Percentiles rank a stretch among this genome's conserved stretches.
Conservation (phyloP, 2,888 invertebrate genomes). For the Mythimna pallens region DNA sequence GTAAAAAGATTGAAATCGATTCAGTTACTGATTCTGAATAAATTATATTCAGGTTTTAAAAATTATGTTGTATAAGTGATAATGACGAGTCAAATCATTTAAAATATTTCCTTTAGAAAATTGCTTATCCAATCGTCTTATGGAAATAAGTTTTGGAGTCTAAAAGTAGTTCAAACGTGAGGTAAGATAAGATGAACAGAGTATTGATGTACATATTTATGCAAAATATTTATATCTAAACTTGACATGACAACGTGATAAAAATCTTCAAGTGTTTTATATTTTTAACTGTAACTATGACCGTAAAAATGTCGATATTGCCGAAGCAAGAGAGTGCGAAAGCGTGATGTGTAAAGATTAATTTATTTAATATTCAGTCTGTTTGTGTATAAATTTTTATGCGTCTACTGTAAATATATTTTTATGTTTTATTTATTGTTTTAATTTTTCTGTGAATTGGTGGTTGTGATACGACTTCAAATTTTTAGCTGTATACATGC, state of each 20-base stretch:
- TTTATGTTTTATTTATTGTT: constrained; percentile 2
- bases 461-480: too few relatives aligned
- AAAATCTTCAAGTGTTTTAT: background rate
- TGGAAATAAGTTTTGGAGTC: background rate
- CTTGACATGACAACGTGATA: background rate
- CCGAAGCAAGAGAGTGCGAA: background rate
- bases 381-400: background rate
- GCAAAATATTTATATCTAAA: constrained; percentile 1
- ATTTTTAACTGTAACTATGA: constrained; percentile 4
- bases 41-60: too few relatives aligned
- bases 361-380: background rate
- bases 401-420: constrained; percentile 2
- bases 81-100: too few relatives aligned
- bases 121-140: background rate
- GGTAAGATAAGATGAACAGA: constrained; percentile 14
- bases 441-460: background rate
- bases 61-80: too few relatives aligned
- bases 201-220: background rate
- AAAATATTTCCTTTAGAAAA: background rate
- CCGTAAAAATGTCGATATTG: constrained; percentile 7
- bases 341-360: background rate
- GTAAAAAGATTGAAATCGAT: too few relatives aligned
- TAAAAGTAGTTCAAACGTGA: background rate
- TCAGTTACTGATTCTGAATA: too few relatives aligned
- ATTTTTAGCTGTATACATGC: too few relatives aligned